phyloP scores from a whole-genome alignment of 2,888 invertebrate species.

The Pinctada fucata region DNA sequence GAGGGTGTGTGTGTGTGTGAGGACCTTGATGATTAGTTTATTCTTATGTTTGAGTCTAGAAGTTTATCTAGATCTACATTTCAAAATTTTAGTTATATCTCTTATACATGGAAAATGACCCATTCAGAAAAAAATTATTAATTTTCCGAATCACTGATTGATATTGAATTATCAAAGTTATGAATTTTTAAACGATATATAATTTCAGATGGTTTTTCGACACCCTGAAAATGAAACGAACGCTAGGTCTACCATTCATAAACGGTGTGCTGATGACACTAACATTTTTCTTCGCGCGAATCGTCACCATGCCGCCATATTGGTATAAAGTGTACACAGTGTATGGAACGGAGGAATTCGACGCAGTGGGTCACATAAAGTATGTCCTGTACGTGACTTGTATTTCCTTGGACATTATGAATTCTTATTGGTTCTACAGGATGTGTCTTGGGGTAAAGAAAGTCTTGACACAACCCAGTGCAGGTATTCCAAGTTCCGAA shows the following conservation, averaged over 20 bases:
- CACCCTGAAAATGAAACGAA: constrained; percentile 63
- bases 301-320: constrained; percentile 70
- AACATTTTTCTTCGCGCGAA: constrained; percentile 71
- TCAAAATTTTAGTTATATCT: too few species aligned
- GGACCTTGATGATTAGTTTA: not conserved
- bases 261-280: constrained; percentile 72
- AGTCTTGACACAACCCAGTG: constrained; percentile 41
- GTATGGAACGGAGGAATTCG: constrained; percentile 64
- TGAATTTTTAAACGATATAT: too few species aligned
- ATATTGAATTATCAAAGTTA: too few species aligned
- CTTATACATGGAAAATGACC: too few species aligned
- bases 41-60: not conserved
- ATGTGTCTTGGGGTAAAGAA: constrained; percentile 65
- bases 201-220: constrained; percentile 73
- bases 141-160: too few species aligned
- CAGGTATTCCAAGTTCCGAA: not conserved
- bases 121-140: too few species aligned
- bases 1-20: too few species aligned
- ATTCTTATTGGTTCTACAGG: constrained; percentile 73
- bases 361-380: constrained; percentile 66
- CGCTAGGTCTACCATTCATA: constrained; percentile 60
- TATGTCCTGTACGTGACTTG: constrained; percentile 69
- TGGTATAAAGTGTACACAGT: constrained; percentile 72
- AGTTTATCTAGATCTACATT: not conserved
- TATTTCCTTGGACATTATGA: constrained; percentile 69